These are phyloP conservation scores for Latrodectus hesperus DNA, from an alignment of 2,888 invertebrate species.

Conservation along the genomic window DNA sequence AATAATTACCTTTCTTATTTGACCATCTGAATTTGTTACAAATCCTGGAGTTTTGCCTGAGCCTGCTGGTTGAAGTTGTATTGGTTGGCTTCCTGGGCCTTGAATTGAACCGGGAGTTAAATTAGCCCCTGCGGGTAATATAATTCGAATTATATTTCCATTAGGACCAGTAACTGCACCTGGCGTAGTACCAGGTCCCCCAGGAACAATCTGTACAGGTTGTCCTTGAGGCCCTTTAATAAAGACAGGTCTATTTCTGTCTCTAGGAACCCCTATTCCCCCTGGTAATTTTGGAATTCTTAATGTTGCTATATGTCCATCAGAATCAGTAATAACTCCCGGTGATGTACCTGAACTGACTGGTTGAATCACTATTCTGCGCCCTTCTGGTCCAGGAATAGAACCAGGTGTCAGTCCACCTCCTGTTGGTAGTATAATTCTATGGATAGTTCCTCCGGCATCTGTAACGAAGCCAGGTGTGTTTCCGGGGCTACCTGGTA, in stretches of 20 bases:
- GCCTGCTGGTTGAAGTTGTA: too few species aligned
- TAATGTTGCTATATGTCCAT: constrained; percentile 3
- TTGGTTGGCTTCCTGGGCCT: too few species aligned
- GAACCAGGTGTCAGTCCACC: constrained; percentile 20
- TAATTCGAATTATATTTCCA: constrained; percentile 15
- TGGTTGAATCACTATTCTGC: neutral
- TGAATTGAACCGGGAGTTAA: too few species aligned
- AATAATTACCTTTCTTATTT: too few species aligned
- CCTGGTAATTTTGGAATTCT: neutral
- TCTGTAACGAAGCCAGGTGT: neutral
- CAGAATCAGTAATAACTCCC: neutral
- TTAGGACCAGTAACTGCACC: constrained; percentile 21
- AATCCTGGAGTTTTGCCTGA: too few species aligned
- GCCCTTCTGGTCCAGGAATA: neutral
- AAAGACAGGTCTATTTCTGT: neutral
- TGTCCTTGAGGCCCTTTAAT: constrained; percentile 17
- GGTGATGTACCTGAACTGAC: neutral
- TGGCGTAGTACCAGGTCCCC: constrained; percentile 37
- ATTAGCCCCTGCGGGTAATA: neutral
- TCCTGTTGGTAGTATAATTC: neutral
- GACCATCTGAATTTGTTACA: too few species aligned
- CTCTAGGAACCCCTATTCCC: neutral
- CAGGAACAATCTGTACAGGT: constrained; percentile 18
- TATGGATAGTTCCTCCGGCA: neutral
- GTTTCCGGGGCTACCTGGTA: neutral